A percentile compares a stretch with the other conserved stretches of the same genome.
Evolutionary conservation across 2,888 invertebrate genomes (phyloP).

Genomic region (Apamea anceps): DNA sequence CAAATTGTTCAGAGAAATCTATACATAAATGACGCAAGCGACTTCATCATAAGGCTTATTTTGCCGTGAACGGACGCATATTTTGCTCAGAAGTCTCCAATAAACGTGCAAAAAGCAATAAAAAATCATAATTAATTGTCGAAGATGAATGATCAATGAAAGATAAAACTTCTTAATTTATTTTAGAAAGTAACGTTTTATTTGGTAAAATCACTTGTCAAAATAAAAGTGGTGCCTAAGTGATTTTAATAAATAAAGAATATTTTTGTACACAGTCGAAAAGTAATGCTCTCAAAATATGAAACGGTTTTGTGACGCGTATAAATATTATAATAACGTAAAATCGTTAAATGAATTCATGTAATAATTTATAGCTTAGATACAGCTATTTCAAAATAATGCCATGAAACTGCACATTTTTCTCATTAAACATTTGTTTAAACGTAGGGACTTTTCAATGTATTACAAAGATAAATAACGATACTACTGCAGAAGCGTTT

Average conservation of each 20-base stretch:
- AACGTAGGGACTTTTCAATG: background rate
- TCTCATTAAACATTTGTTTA: constrained; percentile 12
- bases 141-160: constrained; percentile 24
- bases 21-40: background rate
- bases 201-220: constrained; percentile 45
- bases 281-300: constrained; percentile 50
- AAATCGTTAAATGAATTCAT: constrained; percentile 25
- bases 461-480: background rate
- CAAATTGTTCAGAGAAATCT: background rate
- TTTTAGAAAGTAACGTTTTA: constrained; percentile 36
- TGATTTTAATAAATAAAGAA: constrained; percentile 52
- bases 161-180: constrained; percentile 13
- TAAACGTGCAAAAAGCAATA: constrained; percentile 65
- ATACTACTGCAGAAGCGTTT: constrained; percentile 1
- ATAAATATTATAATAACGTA: constrained; percentile 30
- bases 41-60: constrained; percentile 30
- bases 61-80: constrained; percentile 33
- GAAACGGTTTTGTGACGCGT: constrained; percentile 33
- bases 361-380: constrained; percentile 35
- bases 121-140: constrained; percentile 42
- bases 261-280: constrained; percentile 55
- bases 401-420: constrained; percentile 37
- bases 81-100: constrained; percentile 66
- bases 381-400: constrained; percentile 39
- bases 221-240: constrained; percentile 12